phyloP scores from a whole-genome alignment of 2,113 vertebrate species.

The Phycodurus eques region DNA sequence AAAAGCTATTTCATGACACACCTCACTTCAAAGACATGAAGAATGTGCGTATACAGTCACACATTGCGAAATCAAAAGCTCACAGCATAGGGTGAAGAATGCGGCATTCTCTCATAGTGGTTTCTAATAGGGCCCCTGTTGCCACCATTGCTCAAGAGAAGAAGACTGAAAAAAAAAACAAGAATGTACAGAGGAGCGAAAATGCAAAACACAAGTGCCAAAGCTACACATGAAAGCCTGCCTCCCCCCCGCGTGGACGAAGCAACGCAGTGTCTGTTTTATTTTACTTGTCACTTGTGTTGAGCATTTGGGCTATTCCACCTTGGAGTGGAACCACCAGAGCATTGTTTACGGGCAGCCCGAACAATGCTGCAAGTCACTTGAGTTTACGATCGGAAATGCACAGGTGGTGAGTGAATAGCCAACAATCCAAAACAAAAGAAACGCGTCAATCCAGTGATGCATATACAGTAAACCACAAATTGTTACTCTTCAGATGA shows the following conservation, averaged over 20 bases:
- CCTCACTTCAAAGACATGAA: background rate
- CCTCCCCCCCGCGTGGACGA: slow-evolving; percentile 43
- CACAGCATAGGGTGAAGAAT: slow-evolving; percentile 31
- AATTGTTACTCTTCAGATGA: background rate
- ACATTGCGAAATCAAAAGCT: background rate
- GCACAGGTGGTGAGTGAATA: slow-evolving; percentile 25
- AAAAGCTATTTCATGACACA: background rate
- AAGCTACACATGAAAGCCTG: slow-evolving; percentile 60
- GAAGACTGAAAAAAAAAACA: slow-evolving; percentile 16
- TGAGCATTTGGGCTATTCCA: slow-evolving; percentile 54
- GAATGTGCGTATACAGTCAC: background rate
- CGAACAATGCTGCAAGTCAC: slow-evolving; percentile 49
- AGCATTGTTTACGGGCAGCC: slow-evolving; percentile 67
- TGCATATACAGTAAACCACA: background rate
- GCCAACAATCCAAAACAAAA: slow-evolving; percentile 13
- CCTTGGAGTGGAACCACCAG: slow-evolving; percentile 48
- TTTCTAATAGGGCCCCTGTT: slow-evolving; percentile 34
- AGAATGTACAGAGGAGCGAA: slow-evolving; percentile 60
- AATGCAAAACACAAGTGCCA: slow-evolving; percentile 68
- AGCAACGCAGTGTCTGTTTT: slow-evolving; percentile 53
- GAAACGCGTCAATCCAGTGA: background rate
- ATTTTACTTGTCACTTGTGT: slow-evolving; percentile 43
- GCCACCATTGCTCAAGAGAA: slow-evolving; percentile 25
- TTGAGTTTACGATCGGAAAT: slow-evolving; percentile 54
- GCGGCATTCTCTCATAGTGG: slow-evolving; percentile 36